A percentile compares a stretch with the other conserved stretches of the same genome.
These are phyloP conservation scores for Neomonachus schauinslandi DNA, from an alignment of 2,113 vertebrate genomes.

Conservation along the genomic window DNA sequence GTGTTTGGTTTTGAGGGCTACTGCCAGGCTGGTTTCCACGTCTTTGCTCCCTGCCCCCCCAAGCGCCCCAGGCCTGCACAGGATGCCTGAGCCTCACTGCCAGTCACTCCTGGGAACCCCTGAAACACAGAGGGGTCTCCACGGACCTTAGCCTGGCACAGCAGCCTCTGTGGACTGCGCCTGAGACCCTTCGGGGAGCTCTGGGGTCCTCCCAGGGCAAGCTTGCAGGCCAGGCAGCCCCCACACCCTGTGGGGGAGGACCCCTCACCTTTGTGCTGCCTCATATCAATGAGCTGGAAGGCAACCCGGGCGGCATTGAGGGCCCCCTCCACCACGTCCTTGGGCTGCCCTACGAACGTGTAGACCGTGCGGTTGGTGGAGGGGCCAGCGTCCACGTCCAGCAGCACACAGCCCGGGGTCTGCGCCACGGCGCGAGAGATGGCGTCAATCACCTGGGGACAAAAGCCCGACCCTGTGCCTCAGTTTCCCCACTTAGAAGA, in stretches of 20 bases:
- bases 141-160: background rate
- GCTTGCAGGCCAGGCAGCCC: accelerated
- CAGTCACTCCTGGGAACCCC: background rate
- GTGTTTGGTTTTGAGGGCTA: background rate
- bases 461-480: accelerated
- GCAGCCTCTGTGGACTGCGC: background rate
- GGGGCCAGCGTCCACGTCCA: slow-evolving; percentile 93
- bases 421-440: slow-evolving; percentile 89
- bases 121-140: accelerated
- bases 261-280: slow-evolving; percentile 90
- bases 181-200: background rate
- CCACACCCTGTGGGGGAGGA: accelerated
- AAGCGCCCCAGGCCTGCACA: background rate
- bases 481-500: background rate
- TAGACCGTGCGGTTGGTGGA: slow-evolving; percentile 98
- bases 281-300: slow-evolving; percentile 94
- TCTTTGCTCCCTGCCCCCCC: no score
- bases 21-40: background rate
- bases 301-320: slow-evolving; percentile 90
- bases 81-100: accelerated
- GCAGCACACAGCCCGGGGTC: slow-evolving; percentile 90
- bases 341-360: slow-evolving; percentile 94
- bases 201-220: background rate
- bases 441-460: slow-evolving; percentile 91
- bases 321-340: slow-evolving; percentile 90